phyloP scores from a whole-genome alignment of 2,797 vertebrate species.

The Myotis planiceps region DNA sequence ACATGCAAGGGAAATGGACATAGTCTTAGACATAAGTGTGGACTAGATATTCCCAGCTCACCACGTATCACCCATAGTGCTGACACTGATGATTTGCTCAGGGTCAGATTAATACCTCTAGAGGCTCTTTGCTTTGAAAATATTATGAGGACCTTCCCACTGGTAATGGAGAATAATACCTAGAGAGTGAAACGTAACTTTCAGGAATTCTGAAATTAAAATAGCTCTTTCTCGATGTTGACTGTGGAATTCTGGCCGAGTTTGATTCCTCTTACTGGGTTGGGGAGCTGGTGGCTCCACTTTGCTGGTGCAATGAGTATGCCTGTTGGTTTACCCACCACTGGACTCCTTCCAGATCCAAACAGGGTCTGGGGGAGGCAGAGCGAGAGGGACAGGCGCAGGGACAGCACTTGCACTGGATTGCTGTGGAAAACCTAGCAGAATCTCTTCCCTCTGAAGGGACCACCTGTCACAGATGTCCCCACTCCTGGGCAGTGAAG shows the following conservation, averaged over 20 bases:
- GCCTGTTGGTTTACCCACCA: not conserved
- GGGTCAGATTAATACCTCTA: not conserved
- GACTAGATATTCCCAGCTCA: not conserved
- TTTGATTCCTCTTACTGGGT: not conserved
- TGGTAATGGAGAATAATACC: not conserved
- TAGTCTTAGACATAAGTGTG: not conserved
- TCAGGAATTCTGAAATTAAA: not conserved
- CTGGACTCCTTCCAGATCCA: not conserved
- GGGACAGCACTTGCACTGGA: not conserved
- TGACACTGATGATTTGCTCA: not conserved
- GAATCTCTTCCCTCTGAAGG: not conserved
- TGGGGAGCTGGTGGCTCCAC: not conserved
- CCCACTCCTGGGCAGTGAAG: too few relatives aligned
- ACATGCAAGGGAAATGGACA: not conserved
- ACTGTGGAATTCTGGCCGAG: not conserved
- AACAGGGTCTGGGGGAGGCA: not conserved
- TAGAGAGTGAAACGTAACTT: not conserved
- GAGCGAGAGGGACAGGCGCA: not conserved
- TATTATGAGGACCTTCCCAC: not conserved
- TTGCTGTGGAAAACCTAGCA: not conserved
- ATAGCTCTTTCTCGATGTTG: not conserved
- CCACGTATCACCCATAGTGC: not conserved
- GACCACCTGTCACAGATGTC: fast-evolving
- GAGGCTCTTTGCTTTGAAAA: not conserved
- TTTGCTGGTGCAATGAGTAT: not conserved